Conservation (phyloP, 2,113 vertebrate species). For the Serinus canaria region DNA sequence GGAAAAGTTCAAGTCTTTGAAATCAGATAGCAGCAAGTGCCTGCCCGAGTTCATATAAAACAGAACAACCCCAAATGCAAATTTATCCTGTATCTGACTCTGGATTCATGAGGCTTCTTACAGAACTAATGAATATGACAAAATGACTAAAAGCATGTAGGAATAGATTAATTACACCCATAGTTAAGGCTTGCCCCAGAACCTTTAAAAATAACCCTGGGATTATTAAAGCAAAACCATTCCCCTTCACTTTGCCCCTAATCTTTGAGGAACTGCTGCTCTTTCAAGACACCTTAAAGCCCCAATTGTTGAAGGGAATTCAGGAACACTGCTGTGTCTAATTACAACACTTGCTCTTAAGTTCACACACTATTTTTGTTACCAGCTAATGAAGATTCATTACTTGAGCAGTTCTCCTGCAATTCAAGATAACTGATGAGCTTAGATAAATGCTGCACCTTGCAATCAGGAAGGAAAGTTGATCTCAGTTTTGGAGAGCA, state of each 20-base stretch:
- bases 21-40: background rate
- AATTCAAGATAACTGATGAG: background rate
- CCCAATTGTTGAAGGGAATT: background rate
- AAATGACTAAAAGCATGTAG: background rate
- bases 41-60: background rate
- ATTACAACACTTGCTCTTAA: background rate
- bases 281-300: background rate
- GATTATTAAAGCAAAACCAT: background rate
- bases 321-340: background rate
- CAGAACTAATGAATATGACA: background rate
- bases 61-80: background rate
- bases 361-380: background rate
- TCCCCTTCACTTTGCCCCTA: background rate
- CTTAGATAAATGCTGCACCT: background rate
- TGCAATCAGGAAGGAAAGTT: background rate
- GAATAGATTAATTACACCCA: background rate
- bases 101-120: background rate
- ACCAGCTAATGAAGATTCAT: background rate
- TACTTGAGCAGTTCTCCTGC: background rate
- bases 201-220: background rate
- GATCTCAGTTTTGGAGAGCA: fast-evolving
- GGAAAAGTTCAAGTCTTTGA: background rate
- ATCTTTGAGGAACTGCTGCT: background rate
- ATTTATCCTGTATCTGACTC: background rate
- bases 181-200: background rate